A percentile compares a stretch with the other conserved stretches of the same genome.
phyloP scores from a whole-genome alignment of 2,797 vertebrate genomes.

The Thunnus albacares region DNA sequence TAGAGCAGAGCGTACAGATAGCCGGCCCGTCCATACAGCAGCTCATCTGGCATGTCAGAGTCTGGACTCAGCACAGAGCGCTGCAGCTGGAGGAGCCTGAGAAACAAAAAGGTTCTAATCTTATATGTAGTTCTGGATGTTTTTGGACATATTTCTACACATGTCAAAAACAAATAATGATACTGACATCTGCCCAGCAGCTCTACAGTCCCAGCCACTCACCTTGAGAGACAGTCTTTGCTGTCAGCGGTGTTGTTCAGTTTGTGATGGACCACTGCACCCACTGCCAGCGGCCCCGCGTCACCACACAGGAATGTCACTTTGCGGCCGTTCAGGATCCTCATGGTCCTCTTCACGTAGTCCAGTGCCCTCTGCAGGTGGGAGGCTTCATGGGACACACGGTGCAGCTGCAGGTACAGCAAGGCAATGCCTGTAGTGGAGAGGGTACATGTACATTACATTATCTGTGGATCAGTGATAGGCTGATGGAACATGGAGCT shows the following conservation, averaged over 20 bases:
- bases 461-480: background rate
- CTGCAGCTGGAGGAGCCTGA: conserved; percentile 94
- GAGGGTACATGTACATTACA: background rate
- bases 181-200: no score
- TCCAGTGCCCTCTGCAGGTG: conserved; percentile 94
- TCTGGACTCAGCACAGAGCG: conserved; percentile 87
- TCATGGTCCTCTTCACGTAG: conserved; percentile 93
- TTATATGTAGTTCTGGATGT: background rate
- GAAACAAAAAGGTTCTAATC: background rate
- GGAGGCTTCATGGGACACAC: conserved; percentile 85
- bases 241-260: conserved; percentile 90
- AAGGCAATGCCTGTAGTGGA: conserved; percentile 90
- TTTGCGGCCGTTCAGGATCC: conserved; percentile 93
- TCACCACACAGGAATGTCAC: conserved; percentile 97
- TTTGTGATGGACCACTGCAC: conserved; percentile 93
- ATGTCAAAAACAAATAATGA: no score
- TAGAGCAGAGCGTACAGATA: conserved; percentile 95
- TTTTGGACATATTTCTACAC: no score
- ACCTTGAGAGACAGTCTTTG: conserved; percentile 93
- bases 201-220: conserved; percentile 49
- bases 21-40: conserved; percentile 94
- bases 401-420: conserved; percentile 93
- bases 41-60: conserved; percentile 92
- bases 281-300: conserved; percentile 94
- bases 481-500: background rate